Evolutionary conservation across 2,797 vertebrate species (phyloP), one percentile per base, ranked within the genome.

Genomic region (Mus minutoides): DNA sequence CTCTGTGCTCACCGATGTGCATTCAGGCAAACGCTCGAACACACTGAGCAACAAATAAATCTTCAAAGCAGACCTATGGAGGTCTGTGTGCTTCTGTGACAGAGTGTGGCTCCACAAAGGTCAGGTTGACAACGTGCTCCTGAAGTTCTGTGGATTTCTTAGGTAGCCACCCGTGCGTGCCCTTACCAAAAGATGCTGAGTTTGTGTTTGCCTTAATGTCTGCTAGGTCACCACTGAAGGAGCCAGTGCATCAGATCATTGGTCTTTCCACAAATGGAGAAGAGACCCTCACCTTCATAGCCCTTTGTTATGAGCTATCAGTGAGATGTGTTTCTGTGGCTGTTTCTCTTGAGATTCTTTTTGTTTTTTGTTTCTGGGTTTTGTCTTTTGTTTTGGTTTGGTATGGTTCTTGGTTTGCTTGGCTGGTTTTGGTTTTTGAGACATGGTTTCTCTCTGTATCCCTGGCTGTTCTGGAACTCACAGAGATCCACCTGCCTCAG

Each of bases 251-350:
- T 58, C 49, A 31, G 43, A 21, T 43, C 37, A 43, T 52, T 43
- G 94, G 40, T 75, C 69, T 90, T 91, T 94, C 86, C 5, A 24
- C 10, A 40, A 62, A 69, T 64, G n/a, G 71, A 52, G 91, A 96
- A 82, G 26, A 11, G 6, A 49, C 17, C 77, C 1, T 67, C n/a
- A 90, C 52, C 21, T 75, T 82, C 52, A 85, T 77, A 69, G 19
- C 34, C 21, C 71, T 90, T 79, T 46, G 34, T 34, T 84, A 1
- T 83, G 85, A 94, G 62, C 77, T 46, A 54, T 34, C 43, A 49
- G 22, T 43, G 49, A 78, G 82, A 67, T 54, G 69, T 90, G 46
- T 21, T 69, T 92, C 85, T 40, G 11, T 22, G n/a, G 10, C 34
- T 22, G 40, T 26, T 83, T 94, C 76, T 69, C 6, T n/a, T 69